A percentile compares a stretch with the other conserved stretches of the same genome.
Conservation (phyloP, 2,113 vertebrate genomes). For the Xiphophorus maculatus region DNA sequence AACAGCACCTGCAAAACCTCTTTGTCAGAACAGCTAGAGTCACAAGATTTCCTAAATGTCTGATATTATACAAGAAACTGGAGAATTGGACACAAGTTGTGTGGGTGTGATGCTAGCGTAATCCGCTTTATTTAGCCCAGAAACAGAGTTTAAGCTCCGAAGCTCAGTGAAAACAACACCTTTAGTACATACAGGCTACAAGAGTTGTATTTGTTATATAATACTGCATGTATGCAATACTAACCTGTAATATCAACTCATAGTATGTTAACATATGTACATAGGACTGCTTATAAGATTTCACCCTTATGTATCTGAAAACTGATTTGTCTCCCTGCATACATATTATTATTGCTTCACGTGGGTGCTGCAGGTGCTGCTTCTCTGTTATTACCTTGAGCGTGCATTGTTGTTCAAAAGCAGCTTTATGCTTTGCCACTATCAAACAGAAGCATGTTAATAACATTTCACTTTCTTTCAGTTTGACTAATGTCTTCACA, state of each 20-base stretch:
- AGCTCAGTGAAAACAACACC: conserved; percentile 37
- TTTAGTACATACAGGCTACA: conserved; percentile 52
- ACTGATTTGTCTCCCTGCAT: neutral
- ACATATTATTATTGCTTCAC: conserved; percentile 2
- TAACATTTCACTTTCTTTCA: conserved; percentile 2
- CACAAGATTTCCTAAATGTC: conserved; percentile 15
- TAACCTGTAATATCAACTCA: neutral
- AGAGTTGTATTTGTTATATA: conserved; percentile 25
- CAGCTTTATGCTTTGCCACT: neutral
- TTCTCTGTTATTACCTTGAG: conserved; percentile 24
- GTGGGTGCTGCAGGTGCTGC: conserved; percentile 42
- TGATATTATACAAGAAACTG: conserved; percentile 34
- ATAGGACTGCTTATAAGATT: neutral
- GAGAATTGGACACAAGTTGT: conserved; percentile 52
- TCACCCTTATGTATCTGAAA: neutral
- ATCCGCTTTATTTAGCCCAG: conserved; percentile 53
- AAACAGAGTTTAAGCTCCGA: conserved; percentile 37
- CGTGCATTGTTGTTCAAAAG: neutral
- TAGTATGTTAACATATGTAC: neutral
- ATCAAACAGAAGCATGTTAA: neutral
- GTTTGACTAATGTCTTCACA: neutral
- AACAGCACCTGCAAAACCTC: conserved; percentile 47
- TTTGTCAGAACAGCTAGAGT: conserved; percentile 12
- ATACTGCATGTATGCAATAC: conserved; percentile 23
- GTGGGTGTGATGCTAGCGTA: conserved; percentile 51